Conservation (phyloP, 2,113 vertebrate genomes). For the Dromiciops gliroides region DNA sequence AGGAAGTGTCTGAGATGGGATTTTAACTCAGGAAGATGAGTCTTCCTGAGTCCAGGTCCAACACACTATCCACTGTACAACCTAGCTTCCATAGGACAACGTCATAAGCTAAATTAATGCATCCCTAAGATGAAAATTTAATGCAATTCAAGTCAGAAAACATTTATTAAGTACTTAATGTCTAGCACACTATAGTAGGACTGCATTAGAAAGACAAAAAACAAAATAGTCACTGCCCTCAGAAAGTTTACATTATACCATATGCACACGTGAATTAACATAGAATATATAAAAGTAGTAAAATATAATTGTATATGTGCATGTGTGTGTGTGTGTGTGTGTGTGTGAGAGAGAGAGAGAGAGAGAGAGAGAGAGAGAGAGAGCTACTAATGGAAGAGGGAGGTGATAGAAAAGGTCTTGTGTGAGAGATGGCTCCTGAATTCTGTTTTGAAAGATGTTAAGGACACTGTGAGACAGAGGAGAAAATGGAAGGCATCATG, state of each 20-base stretch:
- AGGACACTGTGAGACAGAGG: not conserved
- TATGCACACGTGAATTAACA: not conserved
- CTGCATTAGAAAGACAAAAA: not conserved
- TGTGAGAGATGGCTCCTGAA: not conserved
- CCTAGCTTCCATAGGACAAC: not conserved
- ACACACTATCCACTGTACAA: not conserved
- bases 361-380: too few species aligned
- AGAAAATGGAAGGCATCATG: accelerated
- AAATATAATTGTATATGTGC: too few species aligned
- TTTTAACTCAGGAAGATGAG: not conserved
- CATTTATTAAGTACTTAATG: not conserved
- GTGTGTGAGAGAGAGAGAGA: too few species aligned
- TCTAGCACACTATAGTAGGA: not conserved
- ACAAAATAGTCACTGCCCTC: not conserved
- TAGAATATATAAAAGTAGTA: not conserved
- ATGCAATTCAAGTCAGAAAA: not conserved
- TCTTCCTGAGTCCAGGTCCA: not conserved
- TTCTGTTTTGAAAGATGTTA: not conserved
- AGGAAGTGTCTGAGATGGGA: not conserved
- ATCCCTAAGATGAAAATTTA: not conserved
- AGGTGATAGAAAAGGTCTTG: too few species aligned
- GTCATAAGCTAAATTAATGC: not conserved
- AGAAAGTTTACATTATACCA: not conserved
- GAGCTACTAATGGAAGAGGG: too few species aligned
- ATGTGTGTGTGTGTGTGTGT: too few species aligned